These are phyloP conservation scores for Lagria hirta DNA, from an alignment of 2,888 invertebrate genomes.

Conservation along the genomic window DNA sequence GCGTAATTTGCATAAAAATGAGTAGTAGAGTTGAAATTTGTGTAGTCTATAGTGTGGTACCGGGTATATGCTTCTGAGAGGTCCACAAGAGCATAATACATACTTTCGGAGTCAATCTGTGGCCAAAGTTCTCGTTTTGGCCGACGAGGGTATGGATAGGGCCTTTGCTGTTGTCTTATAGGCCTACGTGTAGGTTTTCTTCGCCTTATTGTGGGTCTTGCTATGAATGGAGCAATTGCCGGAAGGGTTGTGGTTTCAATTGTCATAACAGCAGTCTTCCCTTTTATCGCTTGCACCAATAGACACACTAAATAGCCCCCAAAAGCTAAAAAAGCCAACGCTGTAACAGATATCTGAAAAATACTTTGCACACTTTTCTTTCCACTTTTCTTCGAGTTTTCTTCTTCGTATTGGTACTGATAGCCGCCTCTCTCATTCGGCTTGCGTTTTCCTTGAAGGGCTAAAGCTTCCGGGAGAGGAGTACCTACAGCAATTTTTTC, in stretches of 20 bases:
- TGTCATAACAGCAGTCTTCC: slow-evolving; percentile 56
- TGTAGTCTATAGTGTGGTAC: slow-evolving; percentile 49
- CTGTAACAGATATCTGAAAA: slow-evolving; percentile 76
- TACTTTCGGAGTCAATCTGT: slow-evolving; percentile 51
- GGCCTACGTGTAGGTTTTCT: slow-evolving; percentile 25
- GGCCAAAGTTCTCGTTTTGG: slow-evolving; percentile 39
- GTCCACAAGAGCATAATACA: slow-evolving; percentile 58
- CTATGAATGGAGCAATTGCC: slow-evolving; percentile 4
- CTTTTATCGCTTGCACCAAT: slow-evolving; percentile 73
- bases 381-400: slow-evolving; percentile 56
- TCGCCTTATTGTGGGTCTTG: slow-evolving; percentile 5
- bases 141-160: slow-evolving; percentile 28
- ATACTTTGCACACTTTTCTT: slow-evolving; percentile 62
- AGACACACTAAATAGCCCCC: slow-evolving; percentile 80
- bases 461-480: slow-evolving; percentile 42
- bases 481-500: slow-evolving; percentile 15
- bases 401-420: slow-evolving; percentile 35
- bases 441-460: slow-evolving; percentile 41
- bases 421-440: slow-evolving; percentile 39
- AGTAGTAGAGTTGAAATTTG: slow-evolving; percentile 37
- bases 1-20: slow-evolving; percentile 33
- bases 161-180: slow-evolving; percentile 30
- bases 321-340: slow-evolving; percentile 79
- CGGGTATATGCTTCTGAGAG: slow-evolving; percentile 62
- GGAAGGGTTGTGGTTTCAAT: slow-evolving; percentile 40